Evolutionary conservation across 30 jellyfish, hydroid and myxozoan species (phyloP), one percentile per base, ranked within the genome.

Genomic region (Aurelia aurita): DNA sequence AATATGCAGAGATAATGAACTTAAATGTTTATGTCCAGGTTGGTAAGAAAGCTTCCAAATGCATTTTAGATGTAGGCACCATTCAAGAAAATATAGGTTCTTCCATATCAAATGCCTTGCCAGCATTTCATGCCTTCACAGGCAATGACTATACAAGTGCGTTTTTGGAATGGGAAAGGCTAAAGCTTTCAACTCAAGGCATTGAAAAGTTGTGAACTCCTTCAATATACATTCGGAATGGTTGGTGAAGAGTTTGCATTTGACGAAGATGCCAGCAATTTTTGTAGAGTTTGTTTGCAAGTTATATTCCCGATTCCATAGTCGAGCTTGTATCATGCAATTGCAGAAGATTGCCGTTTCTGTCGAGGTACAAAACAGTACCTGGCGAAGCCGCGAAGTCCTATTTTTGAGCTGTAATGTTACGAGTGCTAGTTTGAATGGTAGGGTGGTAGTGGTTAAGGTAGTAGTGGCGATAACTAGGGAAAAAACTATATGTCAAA

Each of bases 131-230:
- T 68, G 90, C 86, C 62, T 66, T 86, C 75, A 71, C 94, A 0
- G 94, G 94, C 47, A 71, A 57, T 44, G 87, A 83, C 72, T 84
- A 84, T 31, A 84, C 82, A 5, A 86, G 96, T 67, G 86, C 90
- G 1, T 66, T 86, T 23, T 22, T 54, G 85, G 86, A 45, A 86
- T 32, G 13, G 86, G 86, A 19, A 76, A 86, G 47, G 86, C 49
- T 7, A 86, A 64, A 25, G 82, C 83, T 23, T 28, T 59, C n/a
- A 76, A 74, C 22, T 59, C n/a, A 76, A 74, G 77, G 67, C 26
- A 19, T 4, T 70, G 75, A 72, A 84, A 39, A 60, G 27, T 13
- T 31, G 19, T 46, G 72, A 82, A 32, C 13, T 14, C 19, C 53
- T 82, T 55, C 87, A 61, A 82, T 27, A 71, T 12, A 74, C 49